phyloP scores from a whole-genome alignment of 2,888 invertebrate species.

The Gari tellinella region DNA sequence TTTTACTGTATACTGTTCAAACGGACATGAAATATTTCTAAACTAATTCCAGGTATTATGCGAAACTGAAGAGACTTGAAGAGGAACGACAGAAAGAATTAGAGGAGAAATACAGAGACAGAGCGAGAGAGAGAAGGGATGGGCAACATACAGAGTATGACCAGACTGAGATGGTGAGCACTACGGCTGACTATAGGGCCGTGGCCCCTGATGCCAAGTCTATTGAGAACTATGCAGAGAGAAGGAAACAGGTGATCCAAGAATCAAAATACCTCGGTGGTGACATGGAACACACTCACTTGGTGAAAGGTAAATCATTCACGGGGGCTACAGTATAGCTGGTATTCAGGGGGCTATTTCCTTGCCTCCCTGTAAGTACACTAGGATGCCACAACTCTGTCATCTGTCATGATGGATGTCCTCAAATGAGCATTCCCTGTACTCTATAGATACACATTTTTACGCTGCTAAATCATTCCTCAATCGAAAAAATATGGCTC shows the following conservation, averaged over 20 bases:
- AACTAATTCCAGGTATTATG: slow-evolving; percentile 87
- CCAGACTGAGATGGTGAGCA: slow-evolving; percentile 90
- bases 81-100: slow-evolving; percentile 97
- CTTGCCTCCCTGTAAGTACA: too few relatives aligned
- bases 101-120: slow-evolving; percentile 92
- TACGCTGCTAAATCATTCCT: too few relatives aligned
- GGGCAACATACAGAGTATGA: slow-evolving; percentile 91
- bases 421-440: too few relatives aligned
- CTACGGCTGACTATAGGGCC: slow-evolving; percentile 94
- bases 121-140: slow-evolving; percentile 93
- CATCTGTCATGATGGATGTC: too few relatives aligned
- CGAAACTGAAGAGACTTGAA: slow-evolving; percentile 96
- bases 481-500: too few relatives aligned
- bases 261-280: slow-evolving; percentile 99
- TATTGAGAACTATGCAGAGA: slow-evolving; percentile 90
- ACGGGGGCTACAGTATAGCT: too few relatives aligned
- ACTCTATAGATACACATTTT: too few relatives aligned
- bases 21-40: too few relatives aligned
- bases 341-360: too few relatives aligned
- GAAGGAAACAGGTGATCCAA: slow-evolving; percentile 96
- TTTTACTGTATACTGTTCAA: too few relatives aligned
- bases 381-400: too few relatives aligned
- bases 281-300: slow-evolving; percentile 99
- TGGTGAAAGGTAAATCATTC: slow-evolving; percentile 91
- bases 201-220: slow-evolving; percentile 98